Conservation (phyloP, 2,888 invertebrate species). For the Hirtodrosophila trivittata region DNA sequence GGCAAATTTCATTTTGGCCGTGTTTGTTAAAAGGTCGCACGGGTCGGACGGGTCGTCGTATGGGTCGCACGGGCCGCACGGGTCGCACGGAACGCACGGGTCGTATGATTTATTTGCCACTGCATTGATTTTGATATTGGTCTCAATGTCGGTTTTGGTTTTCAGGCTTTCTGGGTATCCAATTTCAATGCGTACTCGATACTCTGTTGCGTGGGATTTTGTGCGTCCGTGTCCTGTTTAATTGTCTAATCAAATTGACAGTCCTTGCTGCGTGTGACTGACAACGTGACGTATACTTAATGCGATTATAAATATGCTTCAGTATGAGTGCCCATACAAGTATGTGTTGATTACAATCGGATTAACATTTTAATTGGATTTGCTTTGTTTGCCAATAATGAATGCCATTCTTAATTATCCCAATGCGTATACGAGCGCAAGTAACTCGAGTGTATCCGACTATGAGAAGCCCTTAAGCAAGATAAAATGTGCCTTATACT, state of each 20-base stretch:
- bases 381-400: constrained; percentile 36
- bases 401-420: constrained; percentile 2
- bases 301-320: constrained; percentile 62
- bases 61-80: constrained; percentile 30
- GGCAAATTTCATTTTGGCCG: constrained; percentile 62
- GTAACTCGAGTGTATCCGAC: too few relatives aligned
- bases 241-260: constrained; percentile 57
- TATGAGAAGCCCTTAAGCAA: too few relatives aligned
- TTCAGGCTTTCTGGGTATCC: neutral
- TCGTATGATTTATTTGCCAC: constrained; percentile 68
- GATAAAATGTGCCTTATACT: too few relatives aligned
- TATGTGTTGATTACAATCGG: constrained; percentile 51
- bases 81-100: constrained; percentile 44
- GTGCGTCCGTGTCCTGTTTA: constrained; percentile 33
- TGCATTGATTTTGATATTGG: constrained; percentile 76
- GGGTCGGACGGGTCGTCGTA: constrained; percentile 25
- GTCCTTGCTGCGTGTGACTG: constrained; percentile 18
- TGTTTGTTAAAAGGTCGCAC: constrained; percentile 63
- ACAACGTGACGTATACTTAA: constrained; percentile 61
- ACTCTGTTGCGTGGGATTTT: constrained; percentile 34
- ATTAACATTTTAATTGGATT: constrained; percentile 67
- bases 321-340: constrained; percentile 11
- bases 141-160: constrained; percentile 25
- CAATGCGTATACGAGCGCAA: neutral
- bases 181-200: constrained; percentile 5